Evolutionary conservation across 2,113 vertebrate species (phyloP), one percentile per base, ranked within the genome.

Genomic region (Capricornis sumatraensis): DNA sequence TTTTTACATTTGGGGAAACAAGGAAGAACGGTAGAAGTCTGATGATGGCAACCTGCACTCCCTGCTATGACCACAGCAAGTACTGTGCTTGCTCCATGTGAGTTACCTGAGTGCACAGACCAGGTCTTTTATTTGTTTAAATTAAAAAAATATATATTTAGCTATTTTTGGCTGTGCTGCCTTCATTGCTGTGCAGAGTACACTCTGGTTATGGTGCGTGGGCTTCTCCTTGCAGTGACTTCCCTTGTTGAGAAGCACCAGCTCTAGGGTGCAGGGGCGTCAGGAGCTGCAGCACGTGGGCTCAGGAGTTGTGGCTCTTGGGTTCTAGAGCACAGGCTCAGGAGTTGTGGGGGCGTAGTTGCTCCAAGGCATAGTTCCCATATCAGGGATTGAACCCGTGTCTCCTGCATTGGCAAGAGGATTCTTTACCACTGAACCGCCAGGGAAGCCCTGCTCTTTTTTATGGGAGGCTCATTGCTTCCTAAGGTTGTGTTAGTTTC

Each of bases 241-340:
- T 40, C 67, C 12, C 67, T 40, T 40, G 67, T 23, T 23, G 19
- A 40, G 67, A 40, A 71, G n/a, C 64, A 36, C n/a, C 9, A 21
- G 64, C n/a, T 36, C 1, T 36, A 5, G 64, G n/a, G n/a, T 0
- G 0, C 67, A 40, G 36, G n/a, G 19, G n/a, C 4, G 3, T 23
- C n/a, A 14, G 12, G 15, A 76, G 36, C 6, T 27, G 12, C 0
- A 7, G 23, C 3, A 7, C 1, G 1, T 43, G 71, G 71, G 12
- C 36, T 14, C 40, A 71, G n/a, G 23, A 2, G n/a, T 23, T 40
- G 19, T 6, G 67, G 19, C 67, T 40, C n/a, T 40, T 71, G 67
- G n/a, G 10, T 12, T 40, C n/a, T 23, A 71, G 19, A 71, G 64
- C 71, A 25, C 21, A 74, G 21, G 21, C 36, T 25, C 10, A 13